Conservation (phyloP, 1,140 invertebrate genomes). For the Scaptomyza hsui region DNA sequence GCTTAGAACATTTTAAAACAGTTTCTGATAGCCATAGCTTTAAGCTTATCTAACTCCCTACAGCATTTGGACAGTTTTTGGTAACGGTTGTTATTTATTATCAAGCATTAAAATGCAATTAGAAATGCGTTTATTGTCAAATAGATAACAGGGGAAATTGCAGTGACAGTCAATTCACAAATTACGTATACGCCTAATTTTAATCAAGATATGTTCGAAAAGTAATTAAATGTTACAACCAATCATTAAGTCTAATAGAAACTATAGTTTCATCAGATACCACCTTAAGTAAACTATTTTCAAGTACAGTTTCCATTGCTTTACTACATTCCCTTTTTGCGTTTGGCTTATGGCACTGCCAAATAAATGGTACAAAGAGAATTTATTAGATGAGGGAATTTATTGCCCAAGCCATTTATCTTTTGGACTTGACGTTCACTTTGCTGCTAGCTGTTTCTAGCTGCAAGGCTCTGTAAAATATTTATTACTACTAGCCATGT, state of each 20-base stretch:
- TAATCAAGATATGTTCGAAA: too few relatives aligned
- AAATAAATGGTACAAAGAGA: conserved; percentile 6
- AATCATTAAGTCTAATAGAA: too few relatives aligned
- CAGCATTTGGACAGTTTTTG: not conserved
- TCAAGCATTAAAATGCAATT: conserved; percentile 19
- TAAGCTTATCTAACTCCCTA: too few relatives aligned
- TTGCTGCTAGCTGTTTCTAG: not conserved
- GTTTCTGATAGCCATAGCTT: too few relatives aligned
- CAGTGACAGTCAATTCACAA: too few relatives aligned
- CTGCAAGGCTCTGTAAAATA: conserved; percentile 8
- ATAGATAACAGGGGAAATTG: too few relatives aligned
- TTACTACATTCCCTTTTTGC: not conserved
- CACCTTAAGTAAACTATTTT: too few relatives aligned
- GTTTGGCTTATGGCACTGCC: conserved; percentile 6
- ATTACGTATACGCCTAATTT: too few relatives aligned
- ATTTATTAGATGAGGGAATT: conserved; percentile 28
- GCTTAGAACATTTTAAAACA: not conserved
- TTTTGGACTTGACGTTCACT: conserved; percentile 3
- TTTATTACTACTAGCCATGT: not conserved
- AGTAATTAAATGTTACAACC: too few relatives aligned
- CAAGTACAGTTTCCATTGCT: not conserved
- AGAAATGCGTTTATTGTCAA: not conserved
- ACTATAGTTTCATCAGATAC: too few relatives aligned
- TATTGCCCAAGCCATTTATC: conserved; percentile 32
- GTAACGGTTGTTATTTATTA: conserved; percentile 16